Conservation (phyloP, 1,140 invertebrate genomes). For the Diorhabda carinulata region DNA sequence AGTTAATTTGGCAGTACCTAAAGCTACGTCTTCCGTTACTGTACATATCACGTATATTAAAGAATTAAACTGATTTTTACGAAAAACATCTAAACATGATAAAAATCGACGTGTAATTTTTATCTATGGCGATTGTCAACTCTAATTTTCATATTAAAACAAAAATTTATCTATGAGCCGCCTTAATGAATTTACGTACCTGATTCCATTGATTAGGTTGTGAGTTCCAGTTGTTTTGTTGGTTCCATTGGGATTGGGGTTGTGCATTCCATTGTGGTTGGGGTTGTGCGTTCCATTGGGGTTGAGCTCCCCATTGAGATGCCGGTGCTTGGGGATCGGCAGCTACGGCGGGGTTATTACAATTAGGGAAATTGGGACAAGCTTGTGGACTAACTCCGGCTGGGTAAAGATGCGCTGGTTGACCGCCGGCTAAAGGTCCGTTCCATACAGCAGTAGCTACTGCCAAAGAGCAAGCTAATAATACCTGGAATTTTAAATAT, state of each 20-base stretch:
- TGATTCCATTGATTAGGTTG: slow-evolving; percentile 28
- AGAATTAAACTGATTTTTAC: too few species aligned
- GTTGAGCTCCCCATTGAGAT: slow-evolving; percentile 24
- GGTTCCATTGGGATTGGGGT: slow-evolving; percentile 23
- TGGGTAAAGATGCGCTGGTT: slow-evolving; percentile 43
- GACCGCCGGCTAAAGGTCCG: slow-evolving; percentile 44
- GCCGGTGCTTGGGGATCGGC: slow-evolving; percentile 35
- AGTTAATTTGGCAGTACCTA: too few species aligned
- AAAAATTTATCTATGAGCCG: too few species aligned
- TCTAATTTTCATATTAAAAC: too few species aligned
- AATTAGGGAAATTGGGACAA: slow-evolving; percentile 49
- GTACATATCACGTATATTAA: too few species aligned
- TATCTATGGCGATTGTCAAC: too few species aligned
- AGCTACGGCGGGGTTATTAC: slow-evolving; percentile 44
- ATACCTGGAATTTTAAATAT: slow-evolving; percentile 33
- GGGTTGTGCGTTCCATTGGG: slow-evolving; percentile 20
- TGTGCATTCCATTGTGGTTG: slow-evolving; percentile 20
- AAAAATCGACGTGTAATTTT: too few species aligned
- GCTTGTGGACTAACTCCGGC: slow-evolving; percentile 47
- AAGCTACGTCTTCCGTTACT: too few species aligned
- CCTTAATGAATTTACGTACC: neutral
- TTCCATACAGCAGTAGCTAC: slow-evolving; percentile 40
- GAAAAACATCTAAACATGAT: too few species aligned
- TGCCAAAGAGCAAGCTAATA: slow-evolving; percentile 40
- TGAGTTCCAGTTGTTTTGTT: slow-evolving; percentile 21